Evolutionary conservation across 2,113 vertebrate genomes (phyloP), one percentile per base, ranked within the genome.

Genomic region (Tupaia tana): DNA sequence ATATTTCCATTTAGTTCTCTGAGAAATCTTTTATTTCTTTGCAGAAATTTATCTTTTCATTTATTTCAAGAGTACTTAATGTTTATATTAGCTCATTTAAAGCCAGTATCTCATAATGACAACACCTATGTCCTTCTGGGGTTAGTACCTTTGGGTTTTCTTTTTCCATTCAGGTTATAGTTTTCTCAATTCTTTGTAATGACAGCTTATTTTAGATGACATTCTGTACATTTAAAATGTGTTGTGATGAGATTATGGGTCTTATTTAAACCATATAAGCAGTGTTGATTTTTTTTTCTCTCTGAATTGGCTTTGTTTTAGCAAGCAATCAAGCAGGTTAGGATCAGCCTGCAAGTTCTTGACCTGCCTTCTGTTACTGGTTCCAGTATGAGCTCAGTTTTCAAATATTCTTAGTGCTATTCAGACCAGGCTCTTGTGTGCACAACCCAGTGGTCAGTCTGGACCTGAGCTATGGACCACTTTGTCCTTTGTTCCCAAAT

Each of bases 21-120:
- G 77, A 71, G 77, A 27, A 34, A 79, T 34, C 19, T 67, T 63
- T 84, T 73, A 31, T 52, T 80, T 79, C 20, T 73, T 77, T 67
- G 4, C 20, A 93, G 67, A 83, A 34, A 67, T 13, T 73, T 95
- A 25, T 18, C 64, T 82, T 85, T 59, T 78, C 73, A 80, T 81
- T 93, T 92, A 70, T 94, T 86, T 95, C 69, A 69, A 87, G 80
- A 34, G 56, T 10, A 88, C 70, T 85, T 91, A 15, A 73, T 29
- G 6, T 90, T 75, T 54, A 69, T 80, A 85, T 34, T 11, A 70
- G 78, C 52, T 81, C 61, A 22, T 90, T 84, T 95, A 73, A 86
- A 63, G 80, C 94, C 54, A 86, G 78, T 78, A 16, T 79, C 34
- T 91, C 29, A 66, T 59, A 83, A 86, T 71, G 84, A 83, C 9